Percentiles rank a stretch among this genome's conserved stretches.
Conservation (phyloP, 2,797 vertebrate genomes). For the Momotus momota region DNA sequence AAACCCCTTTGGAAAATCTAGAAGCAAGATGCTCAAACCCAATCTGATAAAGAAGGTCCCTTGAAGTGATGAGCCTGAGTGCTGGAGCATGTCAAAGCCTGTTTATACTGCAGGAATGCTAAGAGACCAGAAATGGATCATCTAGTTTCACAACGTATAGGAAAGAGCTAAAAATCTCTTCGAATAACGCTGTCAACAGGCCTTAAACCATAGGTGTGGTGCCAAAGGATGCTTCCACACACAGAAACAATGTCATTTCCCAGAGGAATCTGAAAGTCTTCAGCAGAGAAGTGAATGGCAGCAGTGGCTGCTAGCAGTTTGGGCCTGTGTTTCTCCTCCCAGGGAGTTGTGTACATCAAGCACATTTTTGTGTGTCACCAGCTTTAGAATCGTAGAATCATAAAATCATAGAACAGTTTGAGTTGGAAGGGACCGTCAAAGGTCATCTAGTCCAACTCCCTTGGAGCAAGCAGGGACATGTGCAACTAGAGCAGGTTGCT, state of each 20-base stretch:
- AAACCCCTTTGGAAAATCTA: neutral
- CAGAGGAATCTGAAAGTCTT: neutral
- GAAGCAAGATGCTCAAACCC: neutral
- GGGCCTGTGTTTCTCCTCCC: neutral
- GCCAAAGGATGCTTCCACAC: neutral
- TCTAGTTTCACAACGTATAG: neutral
- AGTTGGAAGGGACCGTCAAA: neutral
- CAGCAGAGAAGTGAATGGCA: neutral
- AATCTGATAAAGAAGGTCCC: neutral
- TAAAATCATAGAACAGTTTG: neutral
- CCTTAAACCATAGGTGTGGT: rapidly evolving
- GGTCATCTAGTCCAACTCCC: neutral
- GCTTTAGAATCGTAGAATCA: neutral
- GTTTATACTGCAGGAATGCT: neutral
- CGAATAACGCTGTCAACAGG: neutral
- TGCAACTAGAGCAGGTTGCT: neutral
- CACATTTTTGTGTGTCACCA: neutral
- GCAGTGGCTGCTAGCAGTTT: neutral
- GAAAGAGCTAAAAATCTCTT: neutral
- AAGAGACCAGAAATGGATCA: rapidly evolving
- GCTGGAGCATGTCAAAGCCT: neutral
- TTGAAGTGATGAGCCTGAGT: neutral
- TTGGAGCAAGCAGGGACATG: neutral
- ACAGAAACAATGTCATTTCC: rapidly evolving
- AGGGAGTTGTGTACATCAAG: neutral